phyloP scores from a whole-genome alignment of 2,888 invertebrate genomes.

The Drosophila anomalipes region DNA sequence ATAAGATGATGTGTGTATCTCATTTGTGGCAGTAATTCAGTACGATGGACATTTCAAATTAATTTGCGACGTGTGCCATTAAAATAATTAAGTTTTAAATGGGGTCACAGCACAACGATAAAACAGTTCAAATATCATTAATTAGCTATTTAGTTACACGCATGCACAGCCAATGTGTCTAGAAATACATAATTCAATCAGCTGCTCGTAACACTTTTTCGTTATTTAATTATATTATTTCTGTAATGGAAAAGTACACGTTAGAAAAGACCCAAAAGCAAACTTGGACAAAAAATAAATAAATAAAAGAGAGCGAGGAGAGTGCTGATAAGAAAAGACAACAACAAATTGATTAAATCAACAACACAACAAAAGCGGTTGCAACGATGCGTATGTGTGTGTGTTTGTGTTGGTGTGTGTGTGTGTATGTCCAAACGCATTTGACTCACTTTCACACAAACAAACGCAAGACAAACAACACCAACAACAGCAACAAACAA shows the following conservation, averaged over 20 bases:
- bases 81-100: slow-evolving; percentile 63
- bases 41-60: slow-evolving; percentile 51
- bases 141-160: slow-evolving; percentile 43
- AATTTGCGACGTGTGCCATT: slow-evolving; percentile 71
- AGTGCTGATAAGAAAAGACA: slow-evolving; percentile 49
- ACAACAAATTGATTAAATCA: slow-evolving; percentile 14
- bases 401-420: neutral
- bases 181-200: slow-evolving; percentile 37
- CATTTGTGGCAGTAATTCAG: slow-evolving; percentile 11
- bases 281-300: slow-evolving; percentile 13
- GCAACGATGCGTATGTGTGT: slow-evolving; percentile 5
- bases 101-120: slow-evolving; percentile 38
- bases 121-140: slow-evolving; percentile 53
- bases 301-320: slow-evolving; percentile 22
- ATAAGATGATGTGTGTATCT: slow-evolving; percentile 14
- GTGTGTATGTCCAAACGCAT: slow-evolving; percentile 54
- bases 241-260: slow-evolving; percentile 27
- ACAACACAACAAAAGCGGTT: slow-evolving; percentile 26
- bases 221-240: neutral
- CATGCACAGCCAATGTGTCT: slow-evolving; percentile 12
- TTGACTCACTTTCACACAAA: slow-evolving; percentile 74
- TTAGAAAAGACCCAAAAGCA: slow-evolving; percentile 24
- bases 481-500: slow-evolving; percentile 17
- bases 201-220: slow-evolving; percentile 14
- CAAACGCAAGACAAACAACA: slow-evolving; percentile 63